phyloP scores from a whole-genome alignment of 2,113 vertebrate species.

The Saccopteryx bilineata region DNA sequence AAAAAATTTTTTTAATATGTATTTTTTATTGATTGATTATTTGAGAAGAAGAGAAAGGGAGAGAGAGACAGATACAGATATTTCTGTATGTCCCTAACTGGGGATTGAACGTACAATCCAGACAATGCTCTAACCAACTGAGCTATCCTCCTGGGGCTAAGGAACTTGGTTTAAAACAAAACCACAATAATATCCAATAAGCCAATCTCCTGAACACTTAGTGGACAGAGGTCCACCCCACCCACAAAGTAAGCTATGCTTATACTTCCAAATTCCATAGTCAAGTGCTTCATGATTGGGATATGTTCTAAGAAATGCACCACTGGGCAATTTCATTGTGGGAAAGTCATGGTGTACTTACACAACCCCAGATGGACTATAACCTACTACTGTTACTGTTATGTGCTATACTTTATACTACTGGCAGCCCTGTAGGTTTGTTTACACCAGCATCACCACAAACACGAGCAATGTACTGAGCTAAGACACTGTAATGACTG shows the following conservation, averaged over 20 bases:
- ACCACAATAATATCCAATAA: background rate
- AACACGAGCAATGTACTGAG: background rate
- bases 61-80: too few species aligned
- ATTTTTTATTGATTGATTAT: too few species aligned
- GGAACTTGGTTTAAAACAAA: background rate
- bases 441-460: background rate
- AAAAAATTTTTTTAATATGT: too few species aligned
- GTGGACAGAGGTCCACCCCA: background rate
- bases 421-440: background rate
- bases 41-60: too few species aligned
- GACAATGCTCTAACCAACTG: too few species aligned
- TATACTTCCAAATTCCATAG: background rate
- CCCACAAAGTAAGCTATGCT: background rate
- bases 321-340: background rate
- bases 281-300: background rate
- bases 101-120: too few species aligned
- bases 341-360: background rate
- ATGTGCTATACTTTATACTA: background rate
- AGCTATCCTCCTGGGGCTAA: background rate
- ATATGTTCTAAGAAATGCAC: background rate
- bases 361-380: background rate
- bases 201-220: background rate
- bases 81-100: too few species aligned
- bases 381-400: background rate
- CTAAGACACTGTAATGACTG: background rate